A percentile compares a stretch with the other conserved stretches of the same genome.
Evolutionary conservation across 1,140 invertebrate species (phyloP).

Genomic region (Drosophila yakuba): DNA sequence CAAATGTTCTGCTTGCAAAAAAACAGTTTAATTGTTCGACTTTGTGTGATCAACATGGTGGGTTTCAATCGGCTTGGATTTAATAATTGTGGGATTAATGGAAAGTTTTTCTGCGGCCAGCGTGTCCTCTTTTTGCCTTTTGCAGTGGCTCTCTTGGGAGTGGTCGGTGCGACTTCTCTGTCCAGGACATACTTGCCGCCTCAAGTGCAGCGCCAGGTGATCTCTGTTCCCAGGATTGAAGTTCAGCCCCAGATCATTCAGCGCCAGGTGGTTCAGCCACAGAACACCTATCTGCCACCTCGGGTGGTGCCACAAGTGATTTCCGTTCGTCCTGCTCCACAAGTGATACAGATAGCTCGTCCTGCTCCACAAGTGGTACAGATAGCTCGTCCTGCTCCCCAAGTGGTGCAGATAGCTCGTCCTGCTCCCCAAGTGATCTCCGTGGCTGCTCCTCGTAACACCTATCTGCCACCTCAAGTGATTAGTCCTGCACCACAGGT

Average conservation of each 20-base stretch:
- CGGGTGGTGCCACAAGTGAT: conserved; percentile 21
- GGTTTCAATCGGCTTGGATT: conserved; percentile 26
- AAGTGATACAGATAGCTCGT: not conserved
- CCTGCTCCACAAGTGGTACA: not conserved
- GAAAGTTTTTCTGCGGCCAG: conserved; percentile 14
- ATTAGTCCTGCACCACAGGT: conserved; percentile 8
- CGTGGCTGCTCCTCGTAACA: conserved; percentile 22
- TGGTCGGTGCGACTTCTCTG: conserved; percentile 21
- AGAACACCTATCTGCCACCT: conserved; percentile 40
- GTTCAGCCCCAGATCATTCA: conserved; percentile 23
- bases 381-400: conserved; percentile 1
- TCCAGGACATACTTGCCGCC: conserved; percentile 50
- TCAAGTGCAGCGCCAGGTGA: conserved; percentile 10
- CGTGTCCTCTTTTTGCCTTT: conserved; percentile 22
- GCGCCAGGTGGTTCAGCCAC: conserved; percentile 20
- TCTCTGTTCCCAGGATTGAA: conserved; percentile 13
- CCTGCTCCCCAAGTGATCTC: conserved; percentile 13
- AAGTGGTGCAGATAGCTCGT: not conserved
- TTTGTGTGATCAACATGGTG: conserved; percentile 66
- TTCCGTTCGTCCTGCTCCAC: not conserved
- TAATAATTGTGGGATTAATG: not conserved
- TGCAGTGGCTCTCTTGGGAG: conserved; percentile 20
- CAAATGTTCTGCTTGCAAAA: conserved; percentile 27
- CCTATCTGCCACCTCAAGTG: conserved; percentile 39
- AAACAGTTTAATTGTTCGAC: conserved; percentile 44